Base-by-base conservation (phyloP, 2,113 vertebrate species). In the Polypterus senegalus region DNA sequence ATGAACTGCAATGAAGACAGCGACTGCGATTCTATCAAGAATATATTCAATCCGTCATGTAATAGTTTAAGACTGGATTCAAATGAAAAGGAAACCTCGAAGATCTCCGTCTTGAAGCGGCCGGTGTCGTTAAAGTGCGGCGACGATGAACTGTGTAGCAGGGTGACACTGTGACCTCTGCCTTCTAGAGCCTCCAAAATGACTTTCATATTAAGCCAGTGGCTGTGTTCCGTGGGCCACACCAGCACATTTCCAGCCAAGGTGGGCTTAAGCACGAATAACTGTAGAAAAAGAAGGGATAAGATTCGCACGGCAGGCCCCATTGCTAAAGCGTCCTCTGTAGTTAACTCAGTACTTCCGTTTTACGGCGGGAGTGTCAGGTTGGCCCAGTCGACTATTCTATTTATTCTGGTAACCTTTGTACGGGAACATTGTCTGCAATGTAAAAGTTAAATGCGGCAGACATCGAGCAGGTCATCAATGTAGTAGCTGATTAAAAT, bases 211-310 rank as follows among this genome's bases (percentile, higher is more conserved):
- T 91, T 90, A 71, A 86, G 61, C 88, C 88, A 90, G 65, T 90
- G 87, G 52, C 88, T 91, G 66, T 74, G 83, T 70, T 90, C 86
- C 0, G 78, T 72, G 46, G 88, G 88, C 81, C 88, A 80, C 66
- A 90, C 76, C 65, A 90, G 60, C 62, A 91, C 69, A 0, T 85
- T 86, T 7, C 85, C 85, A 5, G 62, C 46, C 48, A 49, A 48
- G 7, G 61, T 4, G 4, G 6, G 9, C 53, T 45, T 44, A 45
- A 9, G 43, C 9, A 57, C 57, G 9, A 49, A 63, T 27, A 63
- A 27, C 27, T 27, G 27, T 27, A 27, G 2, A 27, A 27, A 27
- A 27, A 27, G 27, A 27, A 27, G 27, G 2, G 27, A 27, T 27
- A 27, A 27, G 27, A 27, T 27, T 27, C 27, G 27, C 27, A 27